Evolutionary conservation across 2,888 invertebrate genomes (phyloP).

Genomic region (Thysanoteuthis rhombus): DNA sequence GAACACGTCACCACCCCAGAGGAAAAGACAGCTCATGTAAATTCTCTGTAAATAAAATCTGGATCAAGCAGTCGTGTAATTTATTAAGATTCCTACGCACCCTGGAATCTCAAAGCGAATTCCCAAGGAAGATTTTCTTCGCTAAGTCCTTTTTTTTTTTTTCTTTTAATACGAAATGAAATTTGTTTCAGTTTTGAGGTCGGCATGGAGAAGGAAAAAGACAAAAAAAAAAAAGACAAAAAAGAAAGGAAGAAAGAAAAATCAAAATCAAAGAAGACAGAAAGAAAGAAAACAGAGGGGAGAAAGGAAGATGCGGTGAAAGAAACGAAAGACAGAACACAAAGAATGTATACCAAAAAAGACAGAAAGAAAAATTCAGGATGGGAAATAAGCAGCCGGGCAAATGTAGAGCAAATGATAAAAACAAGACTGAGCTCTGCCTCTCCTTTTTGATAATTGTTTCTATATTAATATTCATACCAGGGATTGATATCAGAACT

Average conservation of each 20-base stretch:
- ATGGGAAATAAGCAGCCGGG: no score
- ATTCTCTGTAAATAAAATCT: background rate
- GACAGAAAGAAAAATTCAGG: background rate
- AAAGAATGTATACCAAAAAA: background rate
- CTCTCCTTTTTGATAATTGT: background rate
- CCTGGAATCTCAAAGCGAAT: background rate
- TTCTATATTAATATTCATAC: background rate
- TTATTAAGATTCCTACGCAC: background rate
- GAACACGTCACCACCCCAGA: no score
- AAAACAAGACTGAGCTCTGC: background rate
- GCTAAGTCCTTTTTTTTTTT: background rate
- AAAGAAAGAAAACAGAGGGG: background rate
- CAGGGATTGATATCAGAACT: background rate
- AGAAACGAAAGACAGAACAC: background rate
- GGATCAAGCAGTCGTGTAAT: background rate
- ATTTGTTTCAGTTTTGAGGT: background rate
- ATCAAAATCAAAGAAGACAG: background rate
- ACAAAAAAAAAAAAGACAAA: background rate
- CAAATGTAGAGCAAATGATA: no score
- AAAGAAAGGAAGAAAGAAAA: background rate
- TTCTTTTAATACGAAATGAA: background rate
- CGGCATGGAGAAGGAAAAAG: background rate
- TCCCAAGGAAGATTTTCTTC: background rate
- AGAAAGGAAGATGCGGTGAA: background rate
- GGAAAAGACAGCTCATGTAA: background rate